Percentiles rank a stretch among this genome's conserved stretches.
Conservation (phyloP, 1,140 invertebrate genomes). For the Proctacanthus coquilletti region DNA sequence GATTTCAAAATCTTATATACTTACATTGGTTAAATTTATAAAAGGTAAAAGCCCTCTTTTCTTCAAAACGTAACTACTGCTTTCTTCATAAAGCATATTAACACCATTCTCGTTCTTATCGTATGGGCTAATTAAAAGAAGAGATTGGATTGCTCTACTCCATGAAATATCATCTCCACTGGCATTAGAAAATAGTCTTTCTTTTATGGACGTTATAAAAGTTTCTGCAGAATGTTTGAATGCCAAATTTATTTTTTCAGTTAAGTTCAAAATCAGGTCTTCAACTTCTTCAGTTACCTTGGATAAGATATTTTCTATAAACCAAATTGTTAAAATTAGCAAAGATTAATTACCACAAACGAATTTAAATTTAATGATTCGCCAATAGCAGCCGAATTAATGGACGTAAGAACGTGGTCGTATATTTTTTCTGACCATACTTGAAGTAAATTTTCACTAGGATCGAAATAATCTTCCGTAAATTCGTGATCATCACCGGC, state of each 20-base stretch:
- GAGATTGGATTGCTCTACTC: conserved; percentile 11
- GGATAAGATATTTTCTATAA: conserved; percentile 1
- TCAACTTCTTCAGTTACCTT: not conserved
- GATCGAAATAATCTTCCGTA: conserved; percentile 26
- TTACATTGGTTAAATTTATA: no score
- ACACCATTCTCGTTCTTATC: no score
- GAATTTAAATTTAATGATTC: conserved; percentile 9
- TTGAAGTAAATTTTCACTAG: conserved; percentile 21
- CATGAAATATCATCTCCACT: conserved; percentile 11
- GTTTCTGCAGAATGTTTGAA: conserved; percentile 14
- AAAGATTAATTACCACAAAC: not conserved
- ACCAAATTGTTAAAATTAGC: no score
- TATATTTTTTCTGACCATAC: conserved; percentile 18
- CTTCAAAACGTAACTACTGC: no score
- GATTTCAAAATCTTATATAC: no score
- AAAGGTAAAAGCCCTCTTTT: no score
- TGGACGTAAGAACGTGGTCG: conserved; percentile 12
- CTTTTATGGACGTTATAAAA: conserved; percentile 14
- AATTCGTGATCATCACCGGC: conserved; percentile 16
- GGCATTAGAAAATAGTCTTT: conserved; percentile 11
- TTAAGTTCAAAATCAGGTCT: conserved; percentile 10
- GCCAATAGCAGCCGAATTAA: conserved; percentile 12
- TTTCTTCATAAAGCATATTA: no score
- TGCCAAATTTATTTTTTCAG: conserved; percentile 15
- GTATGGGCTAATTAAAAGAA: no score